phyloP scores from a whole-genome alignment of 2,113 vertebrate species.

The Mohoua ochrocephala region DNA sequence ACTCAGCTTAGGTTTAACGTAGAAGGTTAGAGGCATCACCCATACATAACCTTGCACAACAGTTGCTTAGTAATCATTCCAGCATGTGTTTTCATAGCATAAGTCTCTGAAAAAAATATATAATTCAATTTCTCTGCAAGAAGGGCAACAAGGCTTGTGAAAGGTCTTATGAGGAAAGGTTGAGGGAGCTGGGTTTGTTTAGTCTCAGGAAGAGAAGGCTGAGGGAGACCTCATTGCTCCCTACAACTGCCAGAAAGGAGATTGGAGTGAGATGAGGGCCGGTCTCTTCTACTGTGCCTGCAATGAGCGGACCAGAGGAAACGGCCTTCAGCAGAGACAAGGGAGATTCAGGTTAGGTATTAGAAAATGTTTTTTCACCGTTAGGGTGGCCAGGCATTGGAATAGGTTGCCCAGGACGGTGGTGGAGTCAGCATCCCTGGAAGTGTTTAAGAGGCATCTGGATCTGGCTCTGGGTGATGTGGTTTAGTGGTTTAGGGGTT shows the following conservation, averaged over 20 bases:
- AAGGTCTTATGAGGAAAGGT: not conserved
- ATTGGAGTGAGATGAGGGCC: rapidly evolving
- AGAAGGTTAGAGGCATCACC: not conserved
- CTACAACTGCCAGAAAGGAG: not conserved
- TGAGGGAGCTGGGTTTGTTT: not conserved
- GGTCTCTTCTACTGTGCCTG: rapidly evolving
- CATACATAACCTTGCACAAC: not conserved
- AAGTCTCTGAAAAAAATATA: not conserved
- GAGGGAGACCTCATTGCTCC: not conserved
- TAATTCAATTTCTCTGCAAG: not conserved
- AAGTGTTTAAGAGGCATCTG: not conserved
- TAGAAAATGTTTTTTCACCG: not conserved
- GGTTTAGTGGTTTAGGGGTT: not conserved
- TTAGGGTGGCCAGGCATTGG: not conserved
- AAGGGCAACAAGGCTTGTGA: not conserved
- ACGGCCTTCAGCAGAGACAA: not conserved
- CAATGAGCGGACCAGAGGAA: not conserved
- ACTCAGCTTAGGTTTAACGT: not conserved
- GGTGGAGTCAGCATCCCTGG: not conserved
- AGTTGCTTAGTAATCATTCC: not conserved
- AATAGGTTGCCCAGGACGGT: not conserved
- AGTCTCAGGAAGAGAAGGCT: not conserved
- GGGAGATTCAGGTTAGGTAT: not conserved
- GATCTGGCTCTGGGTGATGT: not conserved
- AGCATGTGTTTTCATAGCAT: not conserved